Conservation (phyloP, 2,888 invertebrate genomes). For the Brachyopa scutellaris region DNA sequence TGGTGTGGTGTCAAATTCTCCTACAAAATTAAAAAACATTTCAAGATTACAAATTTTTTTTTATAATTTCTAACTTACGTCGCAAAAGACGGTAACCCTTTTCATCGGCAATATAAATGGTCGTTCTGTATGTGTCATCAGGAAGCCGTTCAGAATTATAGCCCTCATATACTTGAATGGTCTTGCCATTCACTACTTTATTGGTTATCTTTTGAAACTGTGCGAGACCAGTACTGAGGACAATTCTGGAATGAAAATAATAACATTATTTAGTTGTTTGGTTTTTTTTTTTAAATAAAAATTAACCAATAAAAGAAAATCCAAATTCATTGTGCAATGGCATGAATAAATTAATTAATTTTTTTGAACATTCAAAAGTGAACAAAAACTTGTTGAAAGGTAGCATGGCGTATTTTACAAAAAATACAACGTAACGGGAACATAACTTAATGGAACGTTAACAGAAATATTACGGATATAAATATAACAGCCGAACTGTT, state of each 20-base stretch:
- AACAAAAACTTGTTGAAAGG: too few species aligned
- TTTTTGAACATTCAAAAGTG: too few species aligned
- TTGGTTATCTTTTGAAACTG: slow-evolving; percentile 43
- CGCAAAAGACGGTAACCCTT: slow-evolving; percentile 17
- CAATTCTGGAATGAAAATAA: slow-evolving; percentile 13
- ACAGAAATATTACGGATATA: too few species aligned
- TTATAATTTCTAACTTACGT: slow-evolving; percentile 2
- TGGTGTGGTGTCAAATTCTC: slow-evolving; percentile 23
- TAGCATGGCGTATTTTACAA: too few species aligned
- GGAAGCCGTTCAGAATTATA: slow-evolving; percentile 28
- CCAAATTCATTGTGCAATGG: too few species aligned
- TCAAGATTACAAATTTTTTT: not conserved
- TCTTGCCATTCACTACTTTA: slow-evolving; percentile 6
- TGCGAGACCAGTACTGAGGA: slow-evolving; percentile 21
- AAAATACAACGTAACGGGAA: too few species aligned
- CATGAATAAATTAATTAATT: too few species aligned
- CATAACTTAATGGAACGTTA: too few species aligned
- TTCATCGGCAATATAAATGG: slow-evolving; percentile 40
- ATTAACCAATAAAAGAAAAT: too few species aligned
- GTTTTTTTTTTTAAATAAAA: too few species aligned
- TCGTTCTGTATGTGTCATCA: slow-evolving; percentile 15
- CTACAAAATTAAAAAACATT: slow-evolving; percentile 1
- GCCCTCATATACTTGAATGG: slow-evolving; percentile 24
- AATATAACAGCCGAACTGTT: too few species aligned
- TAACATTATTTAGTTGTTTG: not conserved